phyloP scores from a whole-genome alignment of 2,888 invertebrate genomes.

The Zelleria hepariella region DNA sequence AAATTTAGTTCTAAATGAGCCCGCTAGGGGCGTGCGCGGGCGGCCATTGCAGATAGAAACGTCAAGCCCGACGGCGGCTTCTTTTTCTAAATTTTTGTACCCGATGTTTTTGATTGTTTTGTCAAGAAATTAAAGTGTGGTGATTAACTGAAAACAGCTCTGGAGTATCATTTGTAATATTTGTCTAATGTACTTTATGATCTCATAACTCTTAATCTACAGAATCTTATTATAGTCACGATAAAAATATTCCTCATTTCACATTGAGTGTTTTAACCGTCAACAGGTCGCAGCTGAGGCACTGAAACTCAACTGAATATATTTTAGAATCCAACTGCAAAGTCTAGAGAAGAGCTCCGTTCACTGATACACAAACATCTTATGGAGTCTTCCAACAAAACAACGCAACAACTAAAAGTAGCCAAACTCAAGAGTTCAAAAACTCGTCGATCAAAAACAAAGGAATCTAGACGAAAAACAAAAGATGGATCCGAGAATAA shows the following conservation, averaged over 20 bases:
- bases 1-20: too few species aligned
- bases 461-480: conserved; percentile 4
- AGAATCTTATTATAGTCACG: background rate
- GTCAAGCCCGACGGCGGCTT: too few species aligned
- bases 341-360: background rate
- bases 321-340: background rate
- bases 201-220: background rate
- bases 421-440: conserved; percentile 6
- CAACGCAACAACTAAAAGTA: conserved; percentile 2
- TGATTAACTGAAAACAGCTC: too few species aligned
- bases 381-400: conserved; percentile 15
- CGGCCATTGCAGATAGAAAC: too few species aligned
- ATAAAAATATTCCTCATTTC: background rate
- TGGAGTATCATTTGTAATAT: too few species aligned
- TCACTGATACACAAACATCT: conserved; percentile 2
- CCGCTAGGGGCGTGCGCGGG: too few species aligned
- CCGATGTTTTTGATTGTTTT: too few species aligned
- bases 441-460: conserved; percentile 2
- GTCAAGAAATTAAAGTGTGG: too few species aligned
- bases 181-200: conserved; percentile 14
- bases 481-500: conserved; percentile 1
- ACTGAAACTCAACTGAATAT: background rate
- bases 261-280: background rate
- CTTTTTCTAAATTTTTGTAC: too few species aligned
- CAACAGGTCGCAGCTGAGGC: background rate